Conservation (phyloP, 2,888 invertebrate genomes). For the Celastrina argiolus region DNA sequence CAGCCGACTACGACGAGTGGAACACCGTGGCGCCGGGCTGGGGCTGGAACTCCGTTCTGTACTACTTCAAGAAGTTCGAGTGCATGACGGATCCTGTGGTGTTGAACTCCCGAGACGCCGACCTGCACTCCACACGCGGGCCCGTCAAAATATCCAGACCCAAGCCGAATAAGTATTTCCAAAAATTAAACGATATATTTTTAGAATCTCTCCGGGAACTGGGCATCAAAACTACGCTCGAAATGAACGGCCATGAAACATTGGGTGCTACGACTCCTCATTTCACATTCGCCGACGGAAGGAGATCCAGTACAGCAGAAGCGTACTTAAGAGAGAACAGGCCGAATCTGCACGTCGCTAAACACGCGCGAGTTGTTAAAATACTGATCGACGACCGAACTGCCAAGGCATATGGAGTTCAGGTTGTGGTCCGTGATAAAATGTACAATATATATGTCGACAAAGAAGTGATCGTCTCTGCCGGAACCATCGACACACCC, state of each 20-base stretch:
- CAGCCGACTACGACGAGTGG: slow-evolving; percentile 45
- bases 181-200: slow-evolving; percentile 35
- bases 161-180: slow-evolving; percentile 36
- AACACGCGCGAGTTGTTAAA: slow-evolving; percentile 51
- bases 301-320: slow-evolving; percentile 62
- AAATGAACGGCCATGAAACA: slow-evolving; percentile 41
- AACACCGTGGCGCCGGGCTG: slow-evolving; percentile 40
- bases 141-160: slow-evolving; percentile 44
- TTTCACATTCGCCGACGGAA: slow-evolving; percentile 47
- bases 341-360: slow-evolving; percentile 53
- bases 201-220: slow-evolving; percentile 41
- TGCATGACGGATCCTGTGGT: slow-evolving; percentile 40
- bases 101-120: slow-evolving; percentile 29
- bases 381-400: slow-evolving; percentile 49
- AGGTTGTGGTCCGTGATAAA: slow-evolving; percentile 43
- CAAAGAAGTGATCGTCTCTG: slow-evolving; percentile 59
- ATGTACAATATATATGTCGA: slow-evolving; percentile 45
- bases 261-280: slow-evolving; percentile 41
- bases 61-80: slow-evolving; percentile 46
- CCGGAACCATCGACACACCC: slow-evolving; percentile 57
- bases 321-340: slow-evolving; percentile 50
- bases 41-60: slow-evolving; percentile 41
- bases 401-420: slow-evolving; percentile 48
- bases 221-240: slow-evolving; percentile 41
- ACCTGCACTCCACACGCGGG: slow-evolving; percentile 42